These are phyloP conservation scores for Mormyrus proboscirostris DNA, from an alignment of 2,797 vertebrate species.

Conservation along the genomic window DNA sequence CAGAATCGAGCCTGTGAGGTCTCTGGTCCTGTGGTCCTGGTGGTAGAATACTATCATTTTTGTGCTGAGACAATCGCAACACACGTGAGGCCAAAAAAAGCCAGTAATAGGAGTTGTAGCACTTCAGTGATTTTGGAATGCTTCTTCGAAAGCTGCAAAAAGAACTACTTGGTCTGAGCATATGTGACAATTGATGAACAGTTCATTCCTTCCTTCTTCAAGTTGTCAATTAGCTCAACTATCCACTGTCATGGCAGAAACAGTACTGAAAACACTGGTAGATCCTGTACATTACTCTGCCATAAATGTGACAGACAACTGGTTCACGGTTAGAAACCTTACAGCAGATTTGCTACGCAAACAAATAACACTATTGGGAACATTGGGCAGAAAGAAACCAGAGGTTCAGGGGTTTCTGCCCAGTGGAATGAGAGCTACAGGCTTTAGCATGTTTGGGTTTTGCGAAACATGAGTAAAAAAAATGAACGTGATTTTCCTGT, in stretches of 20 bases:
- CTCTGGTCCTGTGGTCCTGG: not conserved
- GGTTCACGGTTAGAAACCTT: not conserved
- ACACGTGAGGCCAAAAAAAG: not conserved
- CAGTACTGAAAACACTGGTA: not conserved
- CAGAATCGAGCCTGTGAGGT: not conserved
- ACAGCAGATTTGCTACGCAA: not conserved
- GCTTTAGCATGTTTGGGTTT: not conserved
- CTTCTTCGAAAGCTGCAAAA: not conserved
- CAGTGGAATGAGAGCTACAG: not conserved
- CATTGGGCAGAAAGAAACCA: not conserved
- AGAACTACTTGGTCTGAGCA: not conserved
- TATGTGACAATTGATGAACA: not conserved
- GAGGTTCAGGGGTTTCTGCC: not conserved
- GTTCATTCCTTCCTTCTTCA: not conserved
- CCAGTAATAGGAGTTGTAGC: not conserved
- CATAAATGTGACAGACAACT: slow-evolving; percentile 6
- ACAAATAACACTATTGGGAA: slow-evolving; percentile 14
- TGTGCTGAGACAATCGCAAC: not conserved
- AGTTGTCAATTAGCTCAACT: not conserved
- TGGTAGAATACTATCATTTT: not conserved
- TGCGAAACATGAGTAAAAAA: not conserved
- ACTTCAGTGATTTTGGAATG: not conserved
- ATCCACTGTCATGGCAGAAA: not conserved
- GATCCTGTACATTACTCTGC: not conserved
- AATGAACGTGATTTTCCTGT: not conserved